Base-by-base conservation (phyloP, 2,113 vertebrate species). In the Gila orcuttii region DNA sequence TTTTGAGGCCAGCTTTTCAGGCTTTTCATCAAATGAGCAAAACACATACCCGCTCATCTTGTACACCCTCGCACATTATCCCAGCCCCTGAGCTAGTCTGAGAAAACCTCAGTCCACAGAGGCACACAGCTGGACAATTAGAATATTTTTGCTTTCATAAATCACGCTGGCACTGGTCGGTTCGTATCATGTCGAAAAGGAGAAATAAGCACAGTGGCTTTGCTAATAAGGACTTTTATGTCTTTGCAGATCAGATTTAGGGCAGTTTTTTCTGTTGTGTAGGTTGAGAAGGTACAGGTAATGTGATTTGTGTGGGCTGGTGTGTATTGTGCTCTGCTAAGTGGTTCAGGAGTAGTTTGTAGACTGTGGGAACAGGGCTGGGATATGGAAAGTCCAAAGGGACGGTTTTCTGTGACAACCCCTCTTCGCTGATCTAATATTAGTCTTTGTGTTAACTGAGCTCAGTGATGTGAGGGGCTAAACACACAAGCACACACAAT, bases 131-230 rank as follows among this genome's bases (percentile, higher is more conserved):
- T 88, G 85, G 59, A 79, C 87, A 87, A 90, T 90, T 88, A 77
- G 36, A 91, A 89, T 89, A 87, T 85, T 74, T 89, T 78, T 79
- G 55, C 80, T 73, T 88, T 87, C 88, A 89, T 92, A 89, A 92
- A 90, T 92, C 87, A 91, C 79, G 17, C 19, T 85, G 88, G 88
- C 85, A 81, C 62, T 82, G 36, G 25, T 36, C 73, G 64, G 45
- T 33, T 66, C 2, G 52, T 66, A 82, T 86, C 84, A 86, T 71
- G 64, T 47, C 52, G 39, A 85, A 88, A 82, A 62, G 25, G 36
- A 84, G 33, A 60, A 82, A 85, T 76, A 42, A 15, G 39, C 75
- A n/a, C 39, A 73, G 81, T 42, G 33, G 33, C 55, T 55, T 59
- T 66, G 64, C 77, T 74, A 66, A 80, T 15, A 42, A 78, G 55